Evolutionary conservation across 2,888 invertebrate genomes (phyloP).

Genomic region (Synanthedon myopaeformis): DNA sequence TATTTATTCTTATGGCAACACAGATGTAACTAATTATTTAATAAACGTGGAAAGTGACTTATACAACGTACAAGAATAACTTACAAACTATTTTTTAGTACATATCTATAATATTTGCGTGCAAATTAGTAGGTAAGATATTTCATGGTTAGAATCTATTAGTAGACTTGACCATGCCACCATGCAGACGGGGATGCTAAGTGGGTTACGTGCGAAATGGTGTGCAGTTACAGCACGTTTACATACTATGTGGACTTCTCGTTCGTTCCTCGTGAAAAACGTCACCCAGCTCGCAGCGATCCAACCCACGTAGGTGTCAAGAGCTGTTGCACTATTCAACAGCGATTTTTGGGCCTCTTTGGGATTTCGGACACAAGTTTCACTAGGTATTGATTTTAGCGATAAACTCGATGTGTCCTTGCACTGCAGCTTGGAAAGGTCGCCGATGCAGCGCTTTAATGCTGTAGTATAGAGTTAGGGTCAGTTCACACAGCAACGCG

Average conservation of each 20-base stretch:
- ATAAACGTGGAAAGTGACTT: too few species aligned
- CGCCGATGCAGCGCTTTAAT: constrained; percentile 63
- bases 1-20: too few species aligned
- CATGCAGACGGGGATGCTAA: not conserved
- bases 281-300: constrained; percentile 57
- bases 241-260: constrained; percentile 57
- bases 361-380: constrained; percentile 43
- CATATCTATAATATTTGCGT: not conserved
- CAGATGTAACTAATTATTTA: too few species aligned
- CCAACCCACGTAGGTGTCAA: constrained; percentile 60
- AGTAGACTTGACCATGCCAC: not conserved
- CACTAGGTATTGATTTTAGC: constrained; percentile 17
- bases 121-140: not conserved
- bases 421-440: constrained; percentile 52
- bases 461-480: constrained; percentile 34
- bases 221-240: constrained; percentile 13
- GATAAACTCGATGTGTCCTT: constrained; percentile 42
- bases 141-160: not conserved
- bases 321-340: constrained; percentile 46
- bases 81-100: not conserved
- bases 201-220: constrained; percentile 2
- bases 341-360: constrained; percentile 41
- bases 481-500: too few species aligned
- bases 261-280: constrained; percentile 48
- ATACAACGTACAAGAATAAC: too few species aligned